Percentiles rank a stretch among this genome's conserved stretches.
Evolutionary conservation across 2,113 vertebrate genomes (phyloP).

Genomic region (Macquaria australasica): DNA sequence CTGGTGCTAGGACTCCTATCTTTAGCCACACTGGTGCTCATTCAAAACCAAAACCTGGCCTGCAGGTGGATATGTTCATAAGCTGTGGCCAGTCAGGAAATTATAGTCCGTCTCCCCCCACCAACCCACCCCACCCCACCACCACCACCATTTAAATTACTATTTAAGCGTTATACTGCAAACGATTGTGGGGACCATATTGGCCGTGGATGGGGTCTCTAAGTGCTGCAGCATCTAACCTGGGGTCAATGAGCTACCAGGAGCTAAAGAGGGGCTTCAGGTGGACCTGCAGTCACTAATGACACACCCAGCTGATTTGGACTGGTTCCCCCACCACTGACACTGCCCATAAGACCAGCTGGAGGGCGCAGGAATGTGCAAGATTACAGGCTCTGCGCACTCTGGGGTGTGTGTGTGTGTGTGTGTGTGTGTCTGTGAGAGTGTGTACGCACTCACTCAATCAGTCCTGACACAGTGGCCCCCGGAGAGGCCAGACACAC

Average conservation of each 20-base stretch:
- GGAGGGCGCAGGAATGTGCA: conserved; percentile 41
- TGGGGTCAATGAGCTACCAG: conserved; percentile 37
- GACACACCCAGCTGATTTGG: conserved; percentile 49
- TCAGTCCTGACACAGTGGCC: conserved; percentile 24
- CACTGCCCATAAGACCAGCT: conserved; percentile 32
- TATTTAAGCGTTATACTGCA: neutral
- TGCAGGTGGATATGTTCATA: neutral
- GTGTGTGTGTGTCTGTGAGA: conserved; percentile 6
- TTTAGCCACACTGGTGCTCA: neutral
- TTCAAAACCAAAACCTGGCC: neutral
- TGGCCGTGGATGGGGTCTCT: neutral
- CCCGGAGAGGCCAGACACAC: conserved; percentile 35
- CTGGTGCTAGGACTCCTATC: neutral
- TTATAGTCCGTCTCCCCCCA: neutral
- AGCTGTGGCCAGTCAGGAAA: neutral
- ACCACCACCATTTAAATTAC: neutral
- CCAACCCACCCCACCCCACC: neutral
- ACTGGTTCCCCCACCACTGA: conserved; percentile 2
- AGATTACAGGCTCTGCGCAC: conserved; percentile 50
- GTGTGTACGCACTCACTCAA: neutral
- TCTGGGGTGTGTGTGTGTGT: neutral
- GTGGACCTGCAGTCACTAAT: conserved; percentile 45
- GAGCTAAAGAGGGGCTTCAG: conserved; percentile 31
- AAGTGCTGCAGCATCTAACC: conserved; percentile 24
- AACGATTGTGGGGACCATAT: neutral